Base-by-base conservation (phyloP, 1,140 invertebrate genomes). In the Euura lappo region DNA sequence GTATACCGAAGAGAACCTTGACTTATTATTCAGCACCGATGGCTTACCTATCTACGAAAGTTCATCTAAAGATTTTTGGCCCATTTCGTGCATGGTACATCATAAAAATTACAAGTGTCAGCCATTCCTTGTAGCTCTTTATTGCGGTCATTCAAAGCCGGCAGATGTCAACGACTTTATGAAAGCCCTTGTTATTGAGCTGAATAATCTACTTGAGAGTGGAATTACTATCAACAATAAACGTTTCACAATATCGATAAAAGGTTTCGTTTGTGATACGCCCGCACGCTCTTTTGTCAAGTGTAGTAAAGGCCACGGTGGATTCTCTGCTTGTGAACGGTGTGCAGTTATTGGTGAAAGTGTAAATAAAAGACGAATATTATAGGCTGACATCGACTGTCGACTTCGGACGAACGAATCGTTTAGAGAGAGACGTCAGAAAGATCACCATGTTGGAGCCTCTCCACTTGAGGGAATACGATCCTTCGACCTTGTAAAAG, bases 31-130 rank as follows among this genome's bases (percentile, higher is more conserved):
- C 6, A 70, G 71, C 69, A 69, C 74, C 51, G 76, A 77, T 73
- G 76, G 76, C 3, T 71, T 77, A 69, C 71, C 69, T 43, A 28
- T 74, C 28, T 77, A 74, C 72, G 68, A 69, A 72, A 72, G 68
- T 47, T 74, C 60, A 2, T 67, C 66, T 7, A 1, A 67, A 13
- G 13, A 67, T 7, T 67, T 67, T 28, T 67, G 66, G 66, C 66
- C 66, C 66, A 67, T 67, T 67, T 7, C 8, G 13, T 13, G 66
- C 28, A 13, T 13, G 13, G 43, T 67, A 10, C 28, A 67, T 28
- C 7, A 67, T 67, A 67, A 67, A 28, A 67, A 67, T 7, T 67
- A 67, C 66, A 11, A 71, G 10, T 74, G 72, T 44, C 42, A n/a
- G 6, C 72, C 70, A n/a, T 69, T 68, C 28, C 47, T 76, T 60